These are phyloP conservation scores for Melanocharis versteri DNA, from an alignment of 2,113 vertebrate species.

Conservation along the genomic window DNA sequence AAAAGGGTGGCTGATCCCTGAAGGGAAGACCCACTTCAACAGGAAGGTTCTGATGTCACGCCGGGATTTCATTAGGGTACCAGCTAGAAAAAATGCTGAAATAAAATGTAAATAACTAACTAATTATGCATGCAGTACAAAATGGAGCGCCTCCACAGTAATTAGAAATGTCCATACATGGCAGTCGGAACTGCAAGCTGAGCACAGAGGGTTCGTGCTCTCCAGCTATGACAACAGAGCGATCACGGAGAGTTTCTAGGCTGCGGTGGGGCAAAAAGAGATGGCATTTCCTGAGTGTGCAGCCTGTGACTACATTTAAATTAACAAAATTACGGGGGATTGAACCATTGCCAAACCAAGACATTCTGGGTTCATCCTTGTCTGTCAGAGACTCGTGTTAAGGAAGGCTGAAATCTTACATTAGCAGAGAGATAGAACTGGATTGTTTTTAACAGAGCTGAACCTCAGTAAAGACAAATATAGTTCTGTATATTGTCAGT, in stretches of 20 bases:
- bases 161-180: slow-evolving; percentile 34
- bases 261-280: background rate
- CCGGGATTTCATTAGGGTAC: slow-evolving; percentile 44
- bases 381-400: background rate
- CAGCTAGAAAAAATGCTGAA: slow-evolving; percentile 19
- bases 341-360: background rate
- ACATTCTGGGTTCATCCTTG: background rate
- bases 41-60: slow-evolving; percentile 34
- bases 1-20: slow-evolving; percentile 40
- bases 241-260: background rate
- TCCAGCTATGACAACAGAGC: background rate
- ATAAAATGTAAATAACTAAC: slow-evolving; percentile 59
- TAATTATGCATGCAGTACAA: slow-evolving; percentile 53
- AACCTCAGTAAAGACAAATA: background rate
- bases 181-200: background rate
- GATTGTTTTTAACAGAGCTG: background rate
- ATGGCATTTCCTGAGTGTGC: background rate
- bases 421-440: background rate
- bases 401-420: background rate
- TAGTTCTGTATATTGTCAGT: background rate
- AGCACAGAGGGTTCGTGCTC: background rate
- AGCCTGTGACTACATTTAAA: background rate
- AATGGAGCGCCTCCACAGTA: slow-evolving; percentile 32
- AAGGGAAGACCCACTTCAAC: slow-evolving; percentile 50
- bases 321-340: background rate